Percentiles rank a stretch among this genome's conserved stretches.
Conservation (phyloP, 37 sponge, comb jelly and placozoan species). For the Spongia lamella region DNA sequence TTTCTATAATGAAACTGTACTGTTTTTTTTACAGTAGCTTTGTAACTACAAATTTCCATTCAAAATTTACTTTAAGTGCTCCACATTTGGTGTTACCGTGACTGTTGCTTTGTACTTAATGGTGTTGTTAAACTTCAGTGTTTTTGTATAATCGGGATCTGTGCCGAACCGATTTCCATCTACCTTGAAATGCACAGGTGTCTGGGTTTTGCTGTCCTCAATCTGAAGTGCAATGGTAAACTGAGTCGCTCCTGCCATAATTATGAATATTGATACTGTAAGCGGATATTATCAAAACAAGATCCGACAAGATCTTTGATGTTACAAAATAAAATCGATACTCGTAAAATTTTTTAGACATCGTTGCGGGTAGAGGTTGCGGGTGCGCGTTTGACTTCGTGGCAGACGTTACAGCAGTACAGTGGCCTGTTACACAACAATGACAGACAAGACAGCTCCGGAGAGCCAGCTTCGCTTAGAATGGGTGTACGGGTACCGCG, state of each 20-base stretch:
- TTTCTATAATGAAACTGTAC: too few species aligned
- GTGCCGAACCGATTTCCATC: slow-evolving; percentile 67
- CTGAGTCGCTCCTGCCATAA: not conserved
- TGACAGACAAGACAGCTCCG: slow-evolving; percentile 75
- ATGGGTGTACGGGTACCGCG: slow-evolving; percentile 97
- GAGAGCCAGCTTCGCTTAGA: slow-evolving; percentile 82
- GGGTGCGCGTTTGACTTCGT: too few species aligned
- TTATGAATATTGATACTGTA: not conserved
- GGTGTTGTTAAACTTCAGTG: slow-evolving; percentile 60
- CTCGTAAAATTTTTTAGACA: too few species aligned
- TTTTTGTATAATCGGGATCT: slow-evolving; percentile 16
- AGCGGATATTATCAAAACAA: not conserved
- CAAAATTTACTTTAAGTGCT: slow-evolving; percentile 37
- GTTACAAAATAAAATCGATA: not conserved
- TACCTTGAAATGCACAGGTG: slow-evolving; percentile 67
- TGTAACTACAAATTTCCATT: not conserved
- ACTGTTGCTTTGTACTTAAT: slow-evolving; percentile 71
- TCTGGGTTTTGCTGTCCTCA: slow-evolving; percentile 26
- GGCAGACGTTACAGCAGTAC: not conserved
- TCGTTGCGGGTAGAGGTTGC: too few species aligned
- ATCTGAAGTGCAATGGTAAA: slow-evolving; percentile 29
- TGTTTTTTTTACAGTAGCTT: too few species aligned
- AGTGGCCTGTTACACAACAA: slow-evolving; percentile 1
- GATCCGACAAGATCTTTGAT: not conserved
- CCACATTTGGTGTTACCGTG: slow-evolving; percentile 35